Percentiles rank a stretch among this genome's conserved stretches.
phyloP scores from a whole-genome alignment of 1,140 invertebrate genomes.

The Aphis craccivora region DNA sequence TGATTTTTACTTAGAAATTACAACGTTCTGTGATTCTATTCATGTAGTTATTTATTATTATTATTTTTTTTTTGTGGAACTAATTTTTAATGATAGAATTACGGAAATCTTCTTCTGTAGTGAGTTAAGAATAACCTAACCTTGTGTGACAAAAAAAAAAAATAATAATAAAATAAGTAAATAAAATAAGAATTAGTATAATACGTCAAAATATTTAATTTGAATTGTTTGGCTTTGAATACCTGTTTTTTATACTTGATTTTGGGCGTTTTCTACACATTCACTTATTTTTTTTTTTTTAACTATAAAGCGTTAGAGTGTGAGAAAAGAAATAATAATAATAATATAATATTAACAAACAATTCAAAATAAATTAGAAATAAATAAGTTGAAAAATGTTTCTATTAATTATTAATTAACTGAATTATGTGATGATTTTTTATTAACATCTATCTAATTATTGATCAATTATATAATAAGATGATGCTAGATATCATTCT shows the following conservation, averaged over 20 bases:
- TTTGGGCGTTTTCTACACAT: too few relatives aligned
- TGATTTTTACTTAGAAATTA: not conserved
- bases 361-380: not conserved
- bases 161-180: too few relatives aligned
- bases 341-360: not conserved
- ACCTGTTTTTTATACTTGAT: not conserved
- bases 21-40: not conserved
- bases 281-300: too few relatives aligned
- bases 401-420: not conserved
- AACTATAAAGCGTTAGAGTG: not conserved
- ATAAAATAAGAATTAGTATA: not conserved
- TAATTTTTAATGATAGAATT: not conserved
- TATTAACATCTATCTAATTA: not conserved
- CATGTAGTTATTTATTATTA: too few relatives aligned
- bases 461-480: not conserved
- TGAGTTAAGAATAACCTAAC: not conserved
- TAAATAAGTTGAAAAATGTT: not conserved
- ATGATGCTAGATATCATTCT: not conserved
- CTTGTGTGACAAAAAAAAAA: not conserved
- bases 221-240: not conserved
- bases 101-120: not conserved
- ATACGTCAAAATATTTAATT: not conserved
- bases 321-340: not conserved
- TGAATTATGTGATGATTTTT: too few relatives aligned
- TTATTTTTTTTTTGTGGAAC: not conserved